Base-by-base conservation (phyloP, 2,888 invertebrate genomes). In the Drosophila subquinaria region DNA sequence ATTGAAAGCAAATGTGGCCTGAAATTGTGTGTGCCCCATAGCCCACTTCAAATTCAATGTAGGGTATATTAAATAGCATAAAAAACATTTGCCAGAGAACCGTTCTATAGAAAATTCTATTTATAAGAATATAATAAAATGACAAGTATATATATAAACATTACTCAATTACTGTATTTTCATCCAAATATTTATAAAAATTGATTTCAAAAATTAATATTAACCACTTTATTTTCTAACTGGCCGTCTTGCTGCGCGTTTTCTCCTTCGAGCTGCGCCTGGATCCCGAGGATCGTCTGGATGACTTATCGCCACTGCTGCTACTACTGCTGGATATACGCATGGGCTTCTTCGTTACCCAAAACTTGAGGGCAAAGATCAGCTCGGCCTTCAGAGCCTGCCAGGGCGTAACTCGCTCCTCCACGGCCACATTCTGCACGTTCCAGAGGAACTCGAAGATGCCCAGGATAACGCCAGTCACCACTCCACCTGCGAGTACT, bases 381-480 rank as follows among this genome's bases (percentile, higher is more conserved):
- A 96, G 83, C 90, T 97, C 97, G 0, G 95, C 94, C 89, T 94
- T 94, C 30, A 97, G 93, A 0, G 96, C 96, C 88, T 96, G 95
- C 66, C 94, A 93, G 13, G 95, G 95, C 0, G 96, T 94, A 82
- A 96, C 97, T 93, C 95, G 96, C 92, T 97, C 96, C 72, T 95
- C 95, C 0, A 96, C 95, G 23, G 96, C 95, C 57, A 97, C 95
- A 90, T 96, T 95, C 77, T 96, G 94, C 1, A 97, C 95, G 91
- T 97, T 97, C 95, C 97, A 95, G 27, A 97, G 92, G 90, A 98
- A 98, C 92, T 99, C 98, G 60, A 95, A 94, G 17, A 97, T 93
- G 13, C 97, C 97, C 30, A 98, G 94, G 6, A 96, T 73, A n/a
- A 96, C 93, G 0, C 97, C 96, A 20, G 95, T 92, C 2, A 94